A percentile compares a stretch with the other conserved stretches of the same genome.
Evolutionary conservation across 2,113 vertebrate species (phyloP).

Genomic region (Eudyptes chrysolophus): DNA sequence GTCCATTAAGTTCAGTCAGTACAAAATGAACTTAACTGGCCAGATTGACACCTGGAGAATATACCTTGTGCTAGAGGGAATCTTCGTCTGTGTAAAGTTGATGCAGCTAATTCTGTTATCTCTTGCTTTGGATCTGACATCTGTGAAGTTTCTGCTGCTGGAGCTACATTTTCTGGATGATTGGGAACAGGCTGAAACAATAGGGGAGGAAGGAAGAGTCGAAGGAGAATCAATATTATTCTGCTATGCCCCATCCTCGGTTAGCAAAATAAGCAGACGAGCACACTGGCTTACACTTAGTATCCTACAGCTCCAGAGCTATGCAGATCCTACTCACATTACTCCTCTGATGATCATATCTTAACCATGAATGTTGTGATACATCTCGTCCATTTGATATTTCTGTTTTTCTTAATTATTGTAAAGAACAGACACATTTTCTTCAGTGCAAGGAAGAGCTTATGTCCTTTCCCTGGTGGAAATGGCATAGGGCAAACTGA

Average conservation of each 20-base stretch:
- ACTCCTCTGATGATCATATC: neutral
- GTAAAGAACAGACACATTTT: neutral
- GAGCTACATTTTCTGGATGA: neutral
- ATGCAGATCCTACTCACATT: neutral
- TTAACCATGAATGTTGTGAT: neutral
- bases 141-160: neutral
- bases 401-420: neutral
- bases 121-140: neutral
- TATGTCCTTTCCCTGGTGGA: neutral
- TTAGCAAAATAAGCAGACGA: neutral
- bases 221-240: neutral
- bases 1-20: conserved; percentile 30
- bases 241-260: neutral
- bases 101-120: neutral
- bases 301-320: neutral
- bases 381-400: neutral
- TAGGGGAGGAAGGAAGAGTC: neutral
- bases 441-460: neutral
- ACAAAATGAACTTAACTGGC: conserved; percentile 7
- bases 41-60: conserved; percentile 42
- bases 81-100: neutral
- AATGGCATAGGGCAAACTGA: neutral
- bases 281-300: neutral
- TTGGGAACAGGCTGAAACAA: neutral
- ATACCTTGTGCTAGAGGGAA: neutral